A percentile compares a stretch with the other conserved stretches of the same genome.
Conservation (phyloP, 2,888 invertebrate species). For the Papilio gigon region DNA sequence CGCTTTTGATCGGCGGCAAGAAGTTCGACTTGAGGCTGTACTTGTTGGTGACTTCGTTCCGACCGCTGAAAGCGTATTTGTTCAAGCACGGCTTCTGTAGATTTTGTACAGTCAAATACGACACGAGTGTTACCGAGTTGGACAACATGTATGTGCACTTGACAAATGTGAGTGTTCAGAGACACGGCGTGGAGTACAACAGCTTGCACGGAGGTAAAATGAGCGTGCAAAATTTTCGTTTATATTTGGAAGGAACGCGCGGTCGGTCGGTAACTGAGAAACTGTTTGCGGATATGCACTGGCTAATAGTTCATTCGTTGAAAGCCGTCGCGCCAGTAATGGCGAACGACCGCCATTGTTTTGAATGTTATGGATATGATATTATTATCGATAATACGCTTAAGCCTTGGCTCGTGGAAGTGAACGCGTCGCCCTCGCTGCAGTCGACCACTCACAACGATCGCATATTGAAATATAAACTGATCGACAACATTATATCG, state of each 20-base stretch:
- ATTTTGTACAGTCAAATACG: slow-evolving; percentile 98
- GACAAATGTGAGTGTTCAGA: slow-evolving; percentile 99
- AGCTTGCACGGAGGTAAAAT: slow-evolving; percentile 96
- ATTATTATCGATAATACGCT: slow-evolving; percentile 97
- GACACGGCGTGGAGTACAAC: slow-evolving; percentile 97
- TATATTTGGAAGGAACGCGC: slow-evolving; percentile 94
- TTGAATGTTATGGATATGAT: slow-evolving; percentile 97
- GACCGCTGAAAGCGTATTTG: slow-evolving; percentile 95
- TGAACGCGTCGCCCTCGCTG: slow-evolving; percentile 97
- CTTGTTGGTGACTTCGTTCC: slow-evolving; percentile 95
- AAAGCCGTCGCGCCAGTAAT: slow-evolving; percentile 96
- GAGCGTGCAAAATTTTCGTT: slow-evolving; percentile 93
- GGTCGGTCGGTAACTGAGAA: slow-evolving; percentile 94
- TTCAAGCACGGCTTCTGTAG: slow-evolving; percentile 96
- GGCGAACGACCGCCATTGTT: slow-evolving; percentile 95
- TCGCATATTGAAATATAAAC: slow-evolving; percentile 94
- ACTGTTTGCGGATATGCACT: slow-evolving; percentile 93
- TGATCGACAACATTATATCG: slow-evolving; percentile 95
- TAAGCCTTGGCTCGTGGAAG: slow-evolving; percentile 97
- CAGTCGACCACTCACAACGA: slow-evolving; percentile 97
- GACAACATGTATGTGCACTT: slow-evolving; percentile 97
- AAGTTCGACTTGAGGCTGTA: slow-evolving; percentile 97
- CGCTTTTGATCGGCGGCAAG: slow-evolving; percentile 96
- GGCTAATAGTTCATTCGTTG: slow-evolving; percentile 95
- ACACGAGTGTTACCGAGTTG: slow-evolving; percentile 91